Evolutionary conservation across 2,113 vertebrate genomes (phyloP), one percentile per base, ranked within the genome.

Genomic region (Pyxicephalus adspersus): DNA sequence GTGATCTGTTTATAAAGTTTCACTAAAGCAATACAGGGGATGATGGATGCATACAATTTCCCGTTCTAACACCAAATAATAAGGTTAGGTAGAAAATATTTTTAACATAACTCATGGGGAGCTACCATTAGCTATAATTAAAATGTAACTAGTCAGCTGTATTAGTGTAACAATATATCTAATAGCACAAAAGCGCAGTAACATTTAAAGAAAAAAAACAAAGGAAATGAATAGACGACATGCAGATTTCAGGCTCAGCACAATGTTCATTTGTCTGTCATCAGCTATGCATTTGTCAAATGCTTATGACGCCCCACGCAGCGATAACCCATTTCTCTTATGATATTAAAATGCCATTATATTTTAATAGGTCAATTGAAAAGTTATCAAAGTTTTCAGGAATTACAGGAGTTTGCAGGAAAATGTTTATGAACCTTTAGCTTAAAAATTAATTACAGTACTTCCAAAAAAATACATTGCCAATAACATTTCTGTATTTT

Each of bases 251-350:
- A 22, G 34, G n/a, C 28, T 75, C 72, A 75, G 72, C 72, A 61
- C 22, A 76, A 22, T 66, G 50, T 29, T 55, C 51, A 66, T 54
- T 66, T 34, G 50, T 78, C 64, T 78, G 29, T 65, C 22, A 64
- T 25, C 45, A 54, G 64, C 63, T 78, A 23, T 75, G 28, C n/a
- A 60, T 66, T 28, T 78, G n/a, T 65, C 50, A 78, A 67, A 67
- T 67, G 64, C 64, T 66, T 31, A 54, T 54, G 50, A 65, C 26
- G 31, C 76, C 76, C 76, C 29, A 67, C 31, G 51, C 25, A 78
- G 64, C n/a, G 13, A 28, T 78, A 78, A 78, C 76, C 64, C 55
- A 67, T 67, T 78, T 78, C 55, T 55, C 76, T 67, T 55, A 31
- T 67, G 26, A 67, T 65, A 78, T 78, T 67, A 54, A 78, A 67